A percentile compares a stretch with the other conserved stretches of the same genome.
phyloP scores from a whole-genome alignment of 2,113 vertebrate genomes.

The Eptesicus fuscus region DNA sequence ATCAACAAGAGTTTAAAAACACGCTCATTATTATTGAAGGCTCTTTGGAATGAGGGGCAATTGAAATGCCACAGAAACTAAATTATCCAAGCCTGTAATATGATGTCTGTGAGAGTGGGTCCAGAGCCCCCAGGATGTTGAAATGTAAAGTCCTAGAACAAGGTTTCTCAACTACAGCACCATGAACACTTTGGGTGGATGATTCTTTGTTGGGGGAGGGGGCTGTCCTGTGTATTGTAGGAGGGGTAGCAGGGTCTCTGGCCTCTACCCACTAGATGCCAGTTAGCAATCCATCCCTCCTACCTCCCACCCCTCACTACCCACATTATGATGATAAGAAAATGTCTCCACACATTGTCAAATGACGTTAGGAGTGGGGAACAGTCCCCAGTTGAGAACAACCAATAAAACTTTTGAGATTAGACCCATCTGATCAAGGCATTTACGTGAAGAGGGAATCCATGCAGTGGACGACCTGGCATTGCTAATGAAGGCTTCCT shows the following conservation, averaged over 20 bases:
- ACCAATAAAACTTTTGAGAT: neutral
- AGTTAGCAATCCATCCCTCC: neutral
- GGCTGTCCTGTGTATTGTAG: neutral
- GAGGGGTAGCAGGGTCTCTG: neutral
- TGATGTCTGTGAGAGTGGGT: neutral
- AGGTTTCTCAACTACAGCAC: neutral
- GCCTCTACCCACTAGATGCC: neutral
- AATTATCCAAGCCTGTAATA: neutral
- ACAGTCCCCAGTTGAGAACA: neutral
- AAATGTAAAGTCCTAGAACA: neutral
- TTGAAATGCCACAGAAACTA: neutral
- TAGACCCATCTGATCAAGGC: neutral
- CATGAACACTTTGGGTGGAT: neutral
- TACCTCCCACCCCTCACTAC: fast-evolving
- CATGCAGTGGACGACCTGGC: neutral
- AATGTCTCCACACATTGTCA: neutral
- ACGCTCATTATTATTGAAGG: neutral
- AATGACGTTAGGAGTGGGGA: neutral
- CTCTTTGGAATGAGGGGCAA: neutral
- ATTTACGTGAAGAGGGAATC: neutral
- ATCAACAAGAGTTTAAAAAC: neutral
- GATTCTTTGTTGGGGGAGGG: neutral
- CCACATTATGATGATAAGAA: neutral
- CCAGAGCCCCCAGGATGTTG: neutral
- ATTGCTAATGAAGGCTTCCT: neutral